phyloP scores from a whole-genome alignment of 2,888 invertebrate genomes.

The Macroteleia sp. region DNA sequence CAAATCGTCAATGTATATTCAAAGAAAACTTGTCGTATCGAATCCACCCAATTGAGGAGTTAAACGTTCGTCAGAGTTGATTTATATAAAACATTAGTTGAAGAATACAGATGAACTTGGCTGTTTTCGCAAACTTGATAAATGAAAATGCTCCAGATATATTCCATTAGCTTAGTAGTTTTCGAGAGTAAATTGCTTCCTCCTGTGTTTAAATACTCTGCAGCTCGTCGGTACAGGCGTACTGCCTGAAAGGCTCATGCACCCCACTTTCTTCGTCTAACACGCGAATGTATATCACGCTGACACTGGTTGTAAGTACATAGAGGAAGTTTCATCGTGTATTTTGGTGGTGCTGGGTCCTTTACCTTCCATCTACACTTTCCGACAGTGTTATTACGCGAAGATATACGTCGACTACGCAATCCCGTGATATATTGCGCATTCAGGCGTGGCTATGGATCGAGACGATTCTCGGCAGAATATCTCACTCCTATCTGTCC shows the following conservation, averaged over 20 bases:
- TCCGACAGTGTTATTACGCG: slow-evolving; percentile 69
- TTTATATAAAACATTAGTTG: slow-evolving; percentile 19
- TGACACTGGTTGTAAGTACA: slow-evolving; percentile 63
- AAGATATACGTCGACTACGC: slow-evolving; percentile 76
- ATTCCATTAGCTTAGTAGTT: slow-evolving; percentile 56
- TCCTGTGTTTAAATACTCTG: slow-evolving; percentile 41
- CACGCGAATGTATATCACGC: slow-evolving; percentile 66
- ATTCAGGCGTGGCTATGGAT: slow-evolving; percentile 71
- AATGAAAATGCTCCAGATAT: slow-evolving; percentile 36
- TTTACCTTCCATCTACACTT: slow-evolving; percentile 53
- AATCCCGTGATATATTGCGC: slow-evolving; percentile 79
- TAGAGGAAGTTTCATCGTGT: slow-evolving; percentile 66
- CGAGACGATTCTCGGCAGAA: slow-evolving; percentile 69
- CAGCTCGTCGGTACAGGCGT: slow-evolving; percentile 19
- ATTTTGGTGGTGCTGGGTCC: slow-evolving; percentile 67
- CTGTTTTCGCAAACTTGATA: slow-evolving; percentile 38
- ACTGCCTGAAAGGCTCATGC: slow-evolving; percentile 17
- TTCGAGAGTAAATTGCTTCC: slow-evolving; percentile 47
- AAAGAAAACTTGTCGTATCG: background rate
- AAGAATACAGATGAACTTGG: slow-evolving; percentile 33
- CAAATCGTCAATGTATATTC: background rate
- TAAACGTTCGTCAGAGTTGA: slow-evolving; percentile 1
- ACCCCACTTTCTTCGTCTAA: slow-evolving; percentile 21
- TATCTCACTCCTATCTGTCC: slow-evolving; percentile 37
- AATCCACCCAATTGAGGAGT: slow-evolving; percentile 2